phyloP scores from a whole-genome alignment of 2,797 vertebrate species.

The Apogon hyalosoma region DNA sequence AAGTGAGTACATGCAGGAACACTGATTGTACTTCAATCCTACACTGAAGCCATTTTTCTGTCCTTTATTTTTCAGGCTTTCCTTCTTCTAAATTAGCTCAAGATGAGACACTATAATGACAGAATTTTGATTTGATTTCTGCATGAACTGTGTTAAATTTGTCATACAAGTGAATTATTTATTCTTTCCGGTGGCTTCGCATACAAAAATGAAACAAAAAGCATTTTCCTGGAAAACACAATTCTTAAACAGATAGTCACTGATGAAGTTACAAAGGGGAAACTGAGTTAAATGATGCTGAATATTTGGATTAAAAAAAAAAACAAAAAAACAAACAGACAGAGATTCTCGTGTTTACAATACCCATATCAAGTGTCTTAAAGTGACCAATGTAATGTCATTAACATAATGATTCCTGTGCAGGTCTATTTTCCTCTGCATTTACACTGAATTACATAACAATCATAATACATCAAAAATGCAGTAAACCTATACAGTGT shows the following conservation, averaged over 20 bases:
- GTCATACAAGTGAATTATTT: neutral
- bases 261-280: neutral
- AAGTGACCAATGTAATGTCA: neutral
- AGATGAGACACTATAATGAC: too few relatives aligned
- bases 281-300: conserved; percentile 21
- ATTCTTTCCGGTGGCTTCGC: neutral
- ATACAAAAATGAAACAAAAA: neutral
- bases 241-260: neutral
- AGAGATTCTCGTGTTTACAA: neutral
- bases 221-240: neutral
- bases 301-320: conserved; percentile 17
- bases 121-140: too few relatives aligned
- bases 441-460: neutral
- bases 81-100: too few relatives aligned
- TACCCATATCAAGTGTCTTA: neutral
- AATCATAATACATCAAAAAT: neutral
- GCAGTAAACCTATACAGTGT: neutral
- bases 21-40: too few relatives aligned
- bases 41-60: too few relatives aligned
- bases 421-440: neutral
- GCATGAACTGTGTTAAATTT: too few relatives aligned
- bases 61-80: too few relatives aligned
- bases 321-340: neutral
- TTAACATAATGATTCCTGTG: neutral
- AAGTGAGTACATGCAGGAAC: neutral